Base-by-base conservation (phyloP, 2,888 invertebrate species). In the Cephus spinipes region DNA sequence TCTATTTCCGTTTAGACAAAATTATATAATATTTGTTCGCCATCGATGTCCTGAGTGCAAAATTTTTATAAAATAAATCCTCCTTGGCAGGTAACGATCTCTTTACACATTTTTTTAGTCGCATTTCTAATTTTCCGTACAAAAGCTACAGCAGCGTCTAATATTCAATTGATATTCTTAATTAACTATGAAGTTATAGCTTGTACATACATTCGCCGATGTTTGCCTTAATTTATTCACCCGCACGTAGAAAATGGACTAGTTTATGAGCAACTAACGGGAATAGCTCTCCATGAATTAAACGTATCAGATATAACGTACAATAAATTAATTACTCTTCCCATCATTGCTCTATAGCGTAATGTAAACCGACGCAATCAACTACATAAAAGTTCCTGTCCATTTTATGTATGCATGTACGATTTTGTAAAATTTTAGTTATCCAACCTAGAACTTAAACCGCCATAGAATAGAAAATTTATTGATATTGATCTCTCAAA, bases 191-290 rank as follows among this genome's bases (percentile, higher is more conserved):
- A 55, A 55, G 55, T 55, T 55, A 55, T 23, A 55, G 40, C 40
- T 23, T 55, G 40, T 55, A 55, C 23, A 23, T 55, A 55, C 2
- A 55, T 55, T 55, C 23, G 23, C 55, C 55, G 55, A 55, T 23
- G 55, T 55, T 55, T 31, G 12, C 23, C 71, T 32, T 33, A 33
- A 71, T 71, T 31, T 71, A 71, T 71, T 71, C 71, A 71, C 71
- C 71, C 31, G 71, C 71, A 71, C 32, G 32, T 71, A 23, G 32
- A 71, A 33, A 33, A 71, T 23, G 31, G 31, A 71, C 15, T 71
- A 71, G 71, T 71, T 71, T 71, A 71, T 23, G 55, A 55, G 55
- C 23, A 55, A 55, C 55, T 55, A 55, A 55, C 55, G 55, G 55
- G 55, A 55, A 55, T 55, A 55, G 55, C 55, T 23, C 9, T 55